These are phyloP conservation scores for Drosophila busckii DNA, from an alignment of 1,140 invertebrate genomes.

Conservation along the genomic window DNA sequence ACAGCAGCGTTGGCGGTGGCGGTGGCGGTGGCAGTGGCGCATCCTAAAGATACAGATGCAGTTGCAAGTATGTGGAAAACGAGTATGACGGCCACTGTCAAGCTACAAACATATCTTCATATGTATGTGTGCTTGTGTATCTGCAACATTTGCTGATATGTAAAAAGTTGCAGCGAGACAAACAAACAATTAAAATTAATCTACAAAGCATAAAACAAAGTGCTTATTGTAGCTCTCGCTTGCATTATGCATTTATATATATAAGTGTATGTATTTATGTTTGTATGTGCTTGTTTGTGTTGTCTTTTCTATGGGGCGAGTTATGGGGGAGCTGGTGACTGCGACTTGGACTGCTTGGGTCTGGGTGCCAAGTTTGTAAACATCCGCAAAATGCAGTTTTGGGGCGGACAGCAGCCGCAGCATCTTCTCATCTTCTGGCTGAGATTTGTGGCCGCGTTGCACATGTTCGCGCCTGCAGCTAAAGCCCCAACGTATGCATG, in stretches of 20 bases:
- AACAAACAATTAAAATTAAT: constrained; percentile 77
- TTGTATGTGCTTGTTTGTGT: constrained; percentile 39
- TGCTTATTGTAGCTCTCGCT: constrained; percentile 40
- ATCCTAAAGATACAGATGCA: constrained; percentile 35
- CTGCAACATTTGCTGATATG: constrained; percentile 59
- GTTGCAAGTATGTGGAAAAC: constrained; percentile 26
- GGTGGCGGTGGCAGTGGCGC: constrained; percentile 6
- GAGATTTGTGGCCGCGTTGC: constrained; percentile 28
- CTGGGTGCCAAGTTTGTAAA: constrained; percentile 71
- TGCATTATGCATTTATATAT: constrained; percentile 55
- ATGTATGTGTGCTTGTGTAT: constrained; percentile 23
- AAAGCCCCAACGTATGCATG: constrained; percentile 32
- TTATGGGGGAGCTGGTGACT: not conserved
- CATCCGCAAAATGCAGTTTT: constrained; percentile 67
- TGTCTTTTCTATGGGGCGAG: no score
- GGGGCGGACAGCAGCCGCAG: constrained; percentile 17
- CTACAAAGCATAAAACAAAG: constrained; percentile 71
- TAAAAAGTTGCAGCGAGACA: constrained; percentile 35
- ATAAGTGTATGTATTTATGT: constrained; percentile 14
- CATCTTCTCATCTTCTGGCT: constrained; percentile 15
- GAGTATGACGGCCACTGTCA: constrained; percentile 37
- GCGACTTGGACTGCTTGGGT: constrained; percentile 3
- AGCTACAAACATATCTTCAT: constrained; percentile 37
- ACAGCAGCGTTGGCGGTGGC: constrained; percentile 29
- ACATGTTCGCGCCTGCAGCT: constrained; percentile 40